phyloP scores from a whole-genome alignment of 2,888 invertebrate species.

The Seladonia tumulorum region DNA sequence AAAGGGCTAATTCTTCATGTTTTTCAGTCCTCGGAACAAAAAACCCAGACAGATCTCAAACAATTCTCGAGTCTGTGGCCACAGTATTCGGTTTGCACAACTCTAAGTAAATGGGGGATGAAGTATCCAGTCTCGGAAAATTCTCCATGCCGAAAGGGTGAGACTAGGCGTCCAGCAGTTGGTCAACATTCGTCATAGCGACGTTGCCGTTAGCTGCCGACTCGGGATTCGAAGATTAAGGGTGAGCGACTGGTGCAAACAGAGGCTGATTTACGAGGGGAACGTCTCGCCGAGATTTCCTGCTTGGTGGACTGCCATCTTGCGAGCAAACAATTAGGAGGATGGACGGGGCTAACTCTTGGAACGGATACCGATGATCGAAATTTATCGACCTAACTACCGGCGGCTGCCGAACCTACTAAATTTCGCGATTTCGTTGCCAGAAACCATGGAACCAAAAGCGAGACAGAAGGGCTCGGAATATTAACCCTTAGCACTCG shows the following conservation, averaged over 20 bases:
- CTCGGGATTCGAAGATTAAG: conserved; percentile 55
- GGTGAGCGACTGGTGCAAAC: conserved; percentile 64
- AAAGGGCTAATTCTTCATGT: neutral
- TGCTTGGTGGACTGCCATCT: conserved; percentile 34
- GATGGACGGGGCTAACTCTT: neutral
- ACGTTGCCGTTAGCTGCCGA: conserved; percentile 35
- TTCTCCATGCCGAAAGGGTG: neutral
- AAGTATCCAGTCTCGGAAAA: neutral
- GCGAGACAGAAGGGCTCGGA: too few species aligned
- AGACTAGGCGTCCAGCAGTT: conserved; percentile 32
- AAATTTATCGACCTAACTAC: neutral
- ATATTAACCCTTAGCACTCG: too few species aligned
- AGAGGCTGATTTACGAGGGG: conserved; percentile 64
- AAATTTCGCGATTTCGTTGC: neutral
- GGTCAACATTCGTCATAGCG: conserved; percentile 60
- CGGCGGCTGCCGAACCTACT: neutral
- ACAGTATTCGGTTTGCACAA: neutral
- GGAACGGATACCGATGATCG: conserved; percentile 9
- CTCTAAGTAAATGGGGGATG: neutral
- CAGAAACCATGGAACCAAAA: neutral
- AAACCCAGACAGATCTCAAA: neutral
- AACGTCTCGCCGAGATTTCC: conserved; percentile 19
- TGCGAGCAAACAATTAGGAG: conserved; percentile 51
- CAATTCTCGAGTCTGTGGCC: neutral
- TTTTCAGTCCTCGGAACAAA: neutral